Conservation (phyloP, 2,797 vertebrate species). For the Tachyglossus aculeatus region DNA sequence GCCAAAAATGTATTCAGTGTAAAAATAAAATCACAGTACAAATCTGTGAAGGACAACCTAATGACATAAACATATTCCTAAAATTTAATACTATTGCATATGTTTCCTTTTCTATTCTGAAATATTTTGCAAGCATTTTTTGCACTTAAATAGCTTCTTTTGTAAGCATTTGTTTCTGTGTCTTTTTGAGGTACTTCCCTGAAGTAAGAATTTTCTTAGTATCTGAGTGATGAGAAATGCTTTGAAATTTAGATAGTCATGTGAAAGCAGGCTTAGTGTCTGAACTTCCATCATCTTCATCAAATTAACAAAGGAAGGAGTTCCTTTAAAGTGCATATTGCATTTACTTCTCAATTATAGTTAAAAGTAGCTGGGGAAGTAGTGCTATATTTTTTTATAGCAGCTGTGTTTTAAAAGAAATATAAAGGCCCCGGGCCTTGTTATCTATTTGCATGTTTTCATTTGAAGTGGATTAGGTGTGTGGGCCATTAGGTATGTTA, state of each 20-base stretch:
- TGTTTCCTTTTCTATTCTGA: slow-evolving; percentile 24
- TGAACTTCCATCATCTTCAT: too few relatives aligned
- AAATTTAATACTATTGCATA: slow-evolving; percentile 11
- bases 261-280: too few relatives aligned
- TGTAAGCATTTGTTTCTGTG: slow-evolving; percentile 20
- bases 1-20: neutral
- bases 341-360: neutral
- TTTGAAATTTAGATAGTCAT: slow-evolving; percentile 26
- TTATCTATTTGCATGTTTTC: slow-evolving; percentile 28
- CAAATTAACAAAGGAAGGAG: too few relatives aligned
- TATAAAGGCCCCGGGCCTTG: neutral
- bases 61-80: neutral
- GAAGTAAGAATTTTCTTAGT: slow-evolving; percentile 18
- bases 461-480: slow-evolving; percentile 29
- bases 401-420: slow-evolving; percentile 23
- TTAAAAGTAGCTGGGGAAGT: slow-evolving; percentile 17
- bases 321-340: too few relatives aligned
- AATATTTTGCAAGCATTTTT: too few relatives aligned
- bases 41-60: neutral
- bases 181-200: slow-evolving; percentile 15
- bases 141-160: neutral
- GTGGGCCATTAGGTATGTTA: slow-evolving; percentile 18
- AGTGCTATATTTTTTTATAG: slow-evolving; percentile 10
- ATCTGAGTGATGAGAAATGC: slow-evolving; percentile 11
- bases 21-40: too few relatives aligned